These are phyloP conservation scores for Amiota minor DNA, from an alignment of 2,888 invertebrate genomes.

Conservation along the genomic window DNA sequence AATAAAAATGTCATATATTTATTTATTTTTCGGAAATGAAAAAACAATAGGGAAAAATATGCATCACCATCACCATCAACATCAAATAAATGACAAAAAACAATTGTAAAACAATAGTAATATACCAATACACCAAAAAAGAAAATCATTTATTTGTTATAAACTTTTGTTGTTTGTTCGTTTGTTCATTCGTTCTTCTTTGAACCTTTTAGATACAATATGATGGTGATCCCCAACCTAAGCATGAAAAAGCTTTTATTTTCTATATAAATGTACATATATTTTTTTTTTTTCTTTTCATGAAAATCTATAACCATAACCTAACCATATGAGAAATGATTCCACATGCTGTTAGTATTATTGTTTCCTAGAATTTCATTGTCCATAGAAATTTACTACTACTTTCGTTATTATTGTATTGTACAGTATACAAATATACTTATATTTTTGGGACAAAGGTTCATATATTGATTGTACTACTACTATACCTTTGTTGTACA, in stretches of 20 bases:
- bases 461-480: too few relatives aligned
- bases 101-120: background rate
- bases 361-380: background rate
- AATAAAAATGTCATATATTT: conserved; percentile 23
- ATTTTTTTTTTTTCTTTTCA: background rate
- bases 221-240: background rate
- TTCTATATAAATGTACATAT: too few relatives aligned
- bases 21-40: background rate
- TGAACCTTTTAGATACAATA: background rate
- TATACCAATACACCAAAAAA: background rate
- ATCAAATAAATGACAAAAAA: background rate
- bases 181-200: conserved; percentile 5
- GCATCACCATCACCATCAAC: too few relatives aligned
- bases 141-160: conserved; percentile 9
- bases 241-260: conserved; percentile 20
- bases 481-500: background rate
- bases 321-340: background rate
- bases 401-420: background rate
- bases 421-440: too few relatives aligned
- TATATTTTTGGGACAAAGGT: background rate
- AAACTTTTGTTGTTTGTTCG: conserved; percentile 14
- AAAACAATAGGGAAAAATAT: too few relatives aligned
- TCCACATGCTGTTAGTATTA: background rate
- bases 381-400: background rate
- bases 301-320: conserved; percentile 19